Evolutionary conservation across 2,797 vertebrate genomes (phyloP).

Genomic region (Halcyon chelicuti): DNA sequence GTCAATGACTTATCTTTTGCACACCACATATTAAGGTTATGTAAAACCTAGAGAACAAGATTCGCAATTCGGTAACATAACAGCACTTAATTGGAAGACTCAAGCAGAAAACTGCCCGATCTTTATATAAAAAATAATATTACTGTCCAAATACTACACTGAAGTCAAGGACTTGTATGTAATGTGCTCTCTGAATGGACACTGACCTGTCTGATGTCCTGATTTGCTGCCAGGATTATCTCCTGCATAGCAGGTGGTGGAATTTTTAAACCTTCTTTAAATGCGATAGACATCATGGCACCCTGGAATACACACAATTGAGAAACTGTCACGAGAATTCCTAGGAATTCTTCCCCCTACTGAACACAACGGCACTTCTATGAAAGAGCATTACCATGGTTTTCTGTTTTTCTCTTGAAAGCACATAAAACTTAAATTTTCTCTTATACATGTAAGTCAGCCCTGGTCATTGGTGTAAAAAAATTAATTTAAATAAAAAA

Average conservation of each 20-base stretch:
- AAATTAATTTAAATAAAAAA: not conserved
- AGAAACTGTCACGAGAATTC: not conserved
- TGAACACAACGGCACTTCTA: not conserved
- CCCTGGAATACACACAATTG: conserved; percentile 79
- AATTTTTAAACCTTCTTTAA: conserved; percentile 95
- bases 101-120: not conserved
- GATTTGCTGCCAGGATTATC: conserved; percentile 95
- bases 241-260: conserved; percentile 95
- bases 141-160: not conserved
- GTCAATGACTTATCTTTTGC: conserved; percentile 90
- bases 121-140: not conserved
- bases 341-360: not conserved
- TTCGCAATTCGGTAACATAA: not conserved
- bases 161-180: not conserved
- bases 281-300: conserved; percentile 97
- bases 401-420: not conserved
- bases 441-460: not conserved
- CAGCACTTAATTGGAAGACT: not conserved
- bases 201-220: conserved; percentile 94
- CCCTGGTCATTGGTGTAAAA: not conserved
- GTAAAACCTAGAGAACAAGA: conserved; percentile 85
- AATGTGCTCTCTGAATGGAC: not conserved
- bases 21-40: conserved; percentile 98
- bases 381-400: not conserved
- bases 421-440: not conserved